phyloP scores from a whole-genome alignment of 92 coral and sea anemone species.

The Epizoanthus illoricatus region DNA sequence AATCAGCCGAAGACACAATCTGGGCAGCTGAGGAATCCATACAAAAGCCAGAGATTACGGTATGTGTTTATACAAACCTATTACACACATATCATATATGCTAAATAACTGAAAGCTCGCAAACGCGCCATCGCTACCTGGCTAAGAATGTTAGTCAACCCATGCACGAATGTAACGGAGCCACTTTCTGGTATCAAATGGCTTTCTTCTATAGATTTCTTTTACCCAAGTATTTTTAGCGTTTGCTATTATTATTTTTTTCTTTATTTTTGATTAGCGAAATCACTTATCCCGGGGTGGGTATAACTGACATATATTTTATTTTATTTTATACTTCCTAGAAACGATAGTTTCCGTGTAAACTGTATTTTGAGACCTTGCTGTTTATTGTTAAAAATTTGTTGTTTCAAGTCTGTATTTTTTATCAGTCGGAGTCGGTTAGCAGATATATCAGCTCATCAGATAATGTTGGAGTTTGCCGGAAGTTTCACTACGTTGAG shows the following conservation, averaged over 20 bases:
- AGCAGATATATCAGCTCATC: too few relatives aligned
- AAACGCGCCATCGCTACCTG: too few relatives aligned
- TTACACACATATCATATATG: neutral
- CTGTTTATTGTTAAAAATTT: neutral
- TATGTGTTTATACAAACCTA: slow-evolving; percentile 20
- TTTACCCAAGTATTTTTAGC: too few relatives aligned
- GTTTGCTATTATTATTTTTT: too few relatives aligned
- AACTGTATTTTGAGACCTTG: too few relatives aligned
- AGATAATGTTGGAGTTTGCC: neutral
- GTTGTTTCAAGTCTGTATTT: too few relatives aligned
- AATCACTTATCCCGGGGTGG: too few relatives aligned
- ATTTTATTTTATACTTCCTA: too few relatives aligned
- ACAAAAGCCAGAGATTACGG: slow-evolving; percentile 56
- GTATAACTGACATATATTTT: too few relatives aligned
- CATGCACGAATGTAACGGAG: neutral
- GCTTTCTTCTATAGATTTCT: too few relatives aligned
- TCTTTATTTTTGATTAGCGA: too few relatives aligned
- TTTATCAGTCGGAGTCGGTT: neutral
- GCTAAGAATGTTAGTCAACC: neutral
- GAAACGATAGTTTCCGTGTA: too few relatives aligned
- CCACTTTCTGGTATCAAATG: neutral
- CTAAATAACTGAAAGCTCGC: neutral
- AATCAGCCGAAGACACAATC: slow-evolving; percentile 60
- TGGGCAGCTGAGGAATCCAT: slow-evolving; percentile 69
- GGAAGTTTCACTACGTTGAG: neutral